Evolutionary conservation across 1,140 invertebrate species (phyloP), one percentile per base, ranked within the genome.

Genomic region (Drosophila lacteicornis): DNA sequence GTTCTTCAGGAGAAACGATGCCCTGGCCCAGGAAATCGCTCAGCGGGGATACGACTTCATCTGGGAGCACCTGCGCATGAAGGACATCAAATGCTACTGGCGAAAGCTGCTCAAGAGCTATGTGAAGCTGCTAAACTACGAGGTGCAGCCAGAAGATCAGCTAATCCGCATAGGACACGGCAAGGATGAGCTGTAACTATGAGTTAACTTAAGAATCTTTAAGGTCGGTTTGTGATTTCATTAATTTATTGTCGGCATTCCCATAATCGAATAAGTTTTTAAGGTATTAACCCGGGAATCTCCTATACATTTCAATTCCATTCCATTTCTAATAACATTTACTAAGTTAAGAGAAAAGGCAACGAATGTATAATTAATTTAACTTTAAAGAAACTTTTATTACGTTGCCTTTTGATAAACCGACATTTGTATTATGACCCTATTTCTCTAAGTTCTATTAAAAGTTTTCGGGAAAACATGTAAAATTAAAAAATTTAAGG

Each of bases 81-180:
- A 96, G 61, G 96, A 99, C 93, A 93, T 99, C 3, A 94, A 94
- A 71, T 97, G 97, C 86, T 99, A 98, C 93, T 99, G 98, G 98
- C 94, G 94, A 82, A 96, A 95, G 74, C 93, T 99, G 27, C 92
- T 99, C 1, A 95, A 94, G 69, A 94, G 94, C 83, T 99, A 99
- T 94, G 93, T 95, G 1, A 96, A 96, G 91, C 93, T 99, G 15
- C 80, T 98, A 1, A 96, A 94, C 51, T 99, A 96, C 91, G 93
- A 95, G 67, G 94, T 96, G 30, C 86, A 91, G 38, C 93, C 94
- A 70, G 95, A 96, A 82, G 71, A 93, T 46, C 84, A 93, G 88
- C 91, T 96, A 3, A 94, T 95, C 15, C 67, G 25, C 19, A 90
- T 88, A 13, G 51, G 47, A 0, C 30, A 47, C 0, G 25, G 36